Evolutionary conservation across 2,888 invertebrate species (phyloP), one percentile per base, ranked within the genome.

Genomic region (Brenthis daphne): DNA sequence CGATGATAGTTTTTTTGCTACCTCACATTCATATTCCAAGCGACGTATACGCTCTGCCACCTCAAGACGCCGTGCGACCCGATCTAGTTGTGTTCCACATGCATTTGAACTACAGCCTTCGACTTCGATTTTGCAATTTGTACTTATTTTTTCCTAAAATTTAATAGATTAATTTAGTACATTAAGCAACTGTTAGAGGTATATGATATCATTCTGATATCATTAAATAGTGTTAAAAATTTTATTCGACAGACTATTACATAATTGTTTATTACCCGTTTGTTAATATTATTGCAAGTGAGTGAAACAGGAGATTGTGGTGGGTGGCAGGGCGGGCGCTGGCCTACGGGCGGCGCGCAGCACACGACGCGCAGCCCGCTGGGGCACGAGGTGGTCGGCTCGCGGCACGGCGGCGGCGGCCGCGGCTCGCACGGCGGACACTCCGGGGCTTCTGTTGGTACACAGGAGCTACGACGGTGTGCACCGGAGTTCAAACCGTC

Each of bases 301-400:
- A 69, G 67, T 63, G 61, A 63, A 56, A 61, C 64, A 16, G 65
- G 50, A 13, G 69, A 58, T n/a, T 57, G 61, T 11, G 55, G 73
- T 67, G 76, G 71, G 67, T 74, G 55, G 57, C 72, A 81, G 14
- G 82, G 83, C 8, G 82, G 81, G 50, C 79, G 79, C n/a, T 50
- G 58, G 14, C 67, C 67, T 24, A 57, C 60, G 14, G 72, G 58
- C 48, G 73, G 77, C 61, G 70, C 68, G 1, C 82, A 80, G 79
- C 83, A 84, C 54, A 77, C 76, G 64, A 77, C 70, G 73, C 80
- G 79, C 72, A 71, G 57, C 24, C 77, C 80, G 63, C 68, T 65
- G 57, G 56, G 64, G 63, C 69, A 12, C 58, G 65, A 47, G 57
- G 60, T 37, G 29, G 72, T 29, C 61, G 75, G 70, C 76, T 74